A percentile compares a stretch with the other conserved stretches of the same genome.
Conservation (phyloP, 2,113 vertebrate genomes). For the Chaetops frenatus region DNA sequence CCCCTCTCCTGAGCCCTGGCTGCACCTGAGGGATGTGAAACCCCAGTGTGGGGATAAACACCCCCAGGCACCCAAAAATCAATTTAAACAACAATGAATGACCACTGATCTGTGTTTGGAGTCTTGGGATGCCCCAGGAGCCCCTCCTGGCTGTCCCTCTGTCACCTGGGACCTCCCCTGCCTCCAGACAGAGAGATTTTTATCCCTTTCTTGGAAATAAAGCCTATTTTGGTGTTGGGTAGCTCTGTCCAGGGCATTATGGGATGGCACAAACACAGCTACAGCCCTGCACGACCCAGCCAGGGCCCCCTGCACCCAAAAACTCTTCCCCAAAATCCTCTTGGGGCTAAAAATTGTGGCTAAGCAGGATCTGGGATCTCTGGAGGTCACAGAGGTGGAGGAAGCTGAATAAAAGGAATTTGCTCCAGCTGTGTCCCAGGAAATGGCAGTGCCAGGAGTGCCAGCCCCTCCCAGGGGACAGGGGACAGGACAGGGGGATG, state of each 20-base stretch:
- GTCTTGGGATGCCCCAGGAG: neutral
- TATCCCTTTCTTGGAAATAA: neutral
- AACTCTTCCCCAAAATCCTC: neutral
- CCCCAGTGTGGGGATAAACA: neutral
- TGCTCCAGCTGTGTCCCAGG: neutral
- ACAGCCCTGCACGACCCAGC: neutral
- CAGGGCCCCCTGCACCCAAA: too few relatives aligned
- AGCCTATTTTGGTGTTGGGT: neutral
- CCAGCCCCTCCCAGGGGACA: neutral
- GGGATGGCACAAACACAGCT: neutral
- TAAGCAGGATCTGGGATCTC: neutral
- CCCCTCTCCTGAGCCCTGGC: neutral
- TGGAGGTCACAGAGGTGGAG: neutral
- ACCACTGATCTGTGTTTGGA: too few relatives aligned
- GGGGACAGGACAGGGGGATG: neutral
- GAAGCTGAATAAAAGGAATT: neutral
- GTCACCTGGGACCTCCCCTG: neutral
- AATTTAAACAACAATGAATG: neutral
- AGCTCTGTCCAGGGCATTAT: accelerated
- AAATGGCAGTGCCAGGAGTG: accelerated
- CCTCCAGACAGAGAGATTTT: neutral
- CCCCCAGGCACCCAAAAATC: neutral
- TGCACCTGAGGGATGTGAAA: neutral
- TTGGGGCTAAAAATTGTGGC: neutral
- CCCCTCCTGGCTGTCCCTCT: neutral